Base-by-base conservation (phyloP, 2,113 vertebrate genomes). In the Brachyhypopomus gauderio region DNA sequence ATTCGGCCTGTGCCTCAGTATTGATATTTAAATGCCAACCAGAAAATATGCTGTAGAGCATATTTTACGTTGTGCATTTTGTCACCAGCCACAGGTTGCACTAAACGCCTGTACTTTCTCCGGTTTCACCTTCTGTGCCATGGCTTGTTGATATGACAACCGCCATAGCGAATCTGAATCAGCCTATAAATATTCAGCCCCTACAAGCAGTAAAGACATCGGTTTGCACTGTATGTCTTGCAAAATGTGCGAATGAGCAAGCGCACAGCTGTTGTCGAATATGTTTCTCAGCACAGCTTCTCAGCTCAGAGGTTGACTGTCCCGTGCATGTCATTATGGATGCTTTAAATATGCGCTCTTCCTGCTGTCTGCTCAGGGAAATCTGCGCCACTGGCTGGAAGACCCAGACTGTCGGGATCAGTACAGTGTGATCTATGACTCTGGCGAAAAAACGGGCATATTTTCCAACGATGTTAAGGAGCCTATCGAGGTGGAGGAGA, bases 361-460 rank as follows among this genome's bases (percentile, higher is more conserved):
- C 19, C 64, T 62, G 25, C 59, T 80, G n/a, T 38, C 25, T 27
- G 27, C 6, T 48, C 75, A 94, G 98, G 98, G 98, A 0, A 99
- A 99, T 85, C 92, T 99, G 48, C 95, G 97, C 0, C 98, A 99
- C 80, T 99, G 98, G 98, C 90, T 97, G 14, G 98, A 99, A 87
- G 98, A 99, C 74, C 83, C 95, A 1, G 98, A 99, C 7, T 99
- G 98, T 52, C 94, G 98, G 72, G 98, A 99, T 90, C 98, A 99
- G 84, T 99, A 96, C 89, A 99, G 98, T 14, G 97, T 99, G 62
- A 99, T 99, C 84, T 99, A 96, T n/a, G 98, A 99, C 90, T 95
- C 97, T 0, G 98, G 98, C 75, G 98, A 99, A 82, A 92, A 96
- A 59, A 99, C 97, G 0, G 95, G 95, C 83, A 99, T 99, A 84